These are phyloP conservation scores for Bubo blakistoni DNA, from an alignment of 2,113 vertebrate species.

Conservation along the genomic window DNA sequence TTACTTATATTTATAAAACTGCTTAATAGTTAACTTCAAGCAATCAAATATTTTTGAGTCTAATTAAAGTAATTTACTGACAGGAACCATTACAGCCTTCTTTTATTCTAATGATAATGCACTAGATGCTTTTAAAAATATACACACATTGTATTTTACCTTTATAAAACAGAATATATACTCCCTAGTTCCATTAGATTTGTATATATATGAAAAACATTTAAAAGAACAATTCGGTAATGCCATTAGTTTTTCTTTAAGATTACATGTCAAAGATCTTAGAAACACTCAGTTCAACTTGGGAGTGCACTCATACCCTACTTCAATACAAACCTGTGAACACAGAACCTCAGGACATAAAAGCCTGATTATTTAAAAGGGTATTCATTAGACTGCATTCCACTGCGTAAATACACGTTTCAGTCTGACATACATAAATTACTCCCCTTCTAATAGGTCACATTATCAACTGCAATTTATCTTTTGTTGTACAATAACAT, in stretches of 20 bases:
- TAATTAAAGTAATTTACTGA: background rate
- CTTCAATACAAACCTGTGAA: background rate
- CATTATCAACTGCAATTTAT: background rate
- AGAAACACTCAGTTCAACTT: background rate
- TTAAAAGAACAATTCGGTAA: background rate
- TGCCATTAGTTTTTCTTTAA: background rate
- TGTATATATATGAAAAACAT: background rate
- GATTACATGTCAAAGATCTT: background rate
- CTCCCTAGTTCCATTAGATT: background rate
- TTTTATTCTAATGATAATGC: background rate
- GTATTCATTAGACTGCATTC: background rate
- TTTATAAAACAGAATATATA: background rate
- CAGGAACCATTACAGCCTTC: background rate
- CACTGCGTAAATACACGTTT: background rate
- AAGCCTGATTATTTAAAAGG: background rate
- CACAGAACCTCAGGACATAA: background rate
- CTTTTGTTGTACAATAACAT: slow-evolving; percentile 8
- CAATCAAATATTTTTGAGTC: background rate
- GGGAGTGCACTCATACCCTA: background rate
- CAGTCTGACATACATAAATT: background rate
- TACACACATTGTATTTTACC: background rate
- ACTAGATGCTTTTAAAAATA: background rate
- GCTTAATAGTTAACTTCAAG: background rate
- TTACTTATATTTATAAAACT: background rate
- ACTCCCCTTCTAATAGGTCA: background rate